phyloP scores from a whole-genome alignment of 2,888 invertebrate species.

The Sisyra nigra region DNA sequence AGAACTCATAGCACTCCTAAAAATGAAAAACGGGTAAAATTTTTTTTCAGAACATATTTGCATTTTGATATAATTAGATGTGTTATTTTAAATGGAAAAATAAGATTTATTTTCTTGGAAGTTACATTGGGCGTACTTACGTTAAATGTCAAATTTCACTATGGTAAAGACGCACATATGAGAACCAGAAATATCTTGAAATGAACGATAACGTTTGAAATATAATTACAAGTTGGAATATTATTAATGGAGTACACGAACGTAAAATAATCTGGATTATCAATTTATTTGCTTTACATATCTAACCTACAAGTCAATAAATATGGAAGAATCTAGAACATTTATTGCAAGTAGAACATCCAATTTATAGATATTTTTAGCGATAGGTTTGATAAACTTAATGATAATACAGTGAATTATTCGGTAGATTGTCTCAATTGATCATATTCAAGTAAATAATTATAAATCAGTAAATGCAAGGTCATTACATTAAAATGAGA shows the following conservation, averaged over 20 bases:
- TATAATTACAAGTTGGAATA: neutral
- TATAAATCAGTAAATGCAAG: neutral
- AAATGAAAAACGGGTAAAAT: neutral
- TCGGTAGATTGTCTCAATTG: neutral
- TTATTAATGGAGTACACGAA: neutral
- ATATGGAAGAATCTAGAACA: constrained; percentile 2
- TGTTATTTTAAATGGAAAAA: neutral
- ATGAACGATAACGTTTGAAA: neutral
- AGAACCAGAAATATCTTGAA: no score
- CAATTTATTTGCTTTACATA: neutral
- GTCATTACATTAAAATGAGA: neutral
- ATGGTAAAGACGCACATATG: no score
- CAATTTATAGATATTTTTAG: no score
- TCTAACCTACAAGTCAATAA: neutral
- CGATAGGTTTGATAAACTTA: no score
- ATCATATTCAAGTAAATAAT: neutral
- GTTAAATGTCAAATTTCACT: no score
- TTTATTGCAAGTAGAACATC: neutral
- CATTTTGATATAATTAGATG: no score
- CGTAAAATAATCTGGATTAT: neutral
- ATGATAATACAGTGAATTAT: no score
- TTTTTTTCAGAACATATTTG: no score
- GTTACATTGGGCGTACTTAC: no score
- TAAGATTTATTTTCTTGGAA: no score
- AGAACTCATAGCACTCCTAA: constrained; percentile 34